Evolutionary conservation across 2,888 invertebrate genomes (phyloP).

Genomic region (Unio pictorum): DNA sequence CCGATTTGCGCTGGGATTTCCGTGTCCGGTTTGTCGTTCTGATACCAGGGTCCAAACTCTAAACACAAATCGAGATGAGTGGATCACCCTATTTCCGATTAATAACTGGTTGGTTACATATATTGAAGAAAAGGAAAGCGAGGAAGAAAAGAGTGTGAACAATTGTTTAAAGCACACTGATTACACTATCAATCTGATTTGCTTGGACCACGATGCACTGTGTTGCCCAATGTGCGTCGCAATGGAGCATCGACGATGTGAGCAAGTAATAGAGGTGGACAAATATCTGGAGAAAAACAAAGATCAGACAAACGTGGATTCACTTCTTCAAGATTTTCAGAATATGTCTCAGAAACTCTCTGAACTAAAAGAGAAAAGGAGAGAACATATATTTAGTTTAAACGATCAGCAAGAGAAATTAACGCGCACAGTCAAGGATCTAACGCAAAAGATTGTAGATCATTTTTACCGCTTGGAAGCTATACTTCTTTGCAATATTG

Average conservation of each 20-base stretch:
- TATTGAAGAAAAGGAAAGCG: slow-evolving; percentile 23
- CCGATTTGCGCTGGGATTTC: slow-evolving; percentile 18
- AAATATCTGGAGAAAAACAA: slow-evolving; percentile 6
- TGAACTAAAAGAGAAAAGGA: too few species aligned
- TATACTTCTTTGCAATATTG: too few species aligned
- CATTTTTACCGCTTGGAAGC: too few species aligned
- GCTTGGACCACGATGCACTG: slow-evolving; percentile 29
- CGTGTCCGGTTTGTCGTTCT: slow-evolving; percentile 36
- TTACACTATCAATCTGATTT: slow-evolving; percentile 27
- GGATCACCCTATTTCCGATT: slow-evolving; percentile 39
- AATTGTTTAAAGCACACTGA: slow-evolving; percentile 18
- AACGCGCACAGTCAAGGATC: too few species aligned
- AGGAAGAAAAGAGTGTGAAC: slow-evolving; percentile 1
- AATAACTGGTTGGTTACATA: slow-evolving; percentile 34
- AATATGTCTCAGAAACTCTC: too few species aligned
- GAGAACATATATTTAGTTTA: too few species aligned
- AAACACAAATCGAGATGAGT: slow-evolving; percentile 15
- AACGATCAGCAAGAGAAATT: too few species aligned
- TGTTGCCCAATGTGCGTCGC: slow-evolving; percentile 41
- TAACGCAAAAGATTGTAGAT: too few species aligned
- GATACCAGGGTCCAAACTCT: slow-evolving; percentile 24
- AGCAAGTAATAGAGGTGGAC: slow-evolving; percentile 27
- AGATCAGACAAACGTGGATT: too few species aligned
- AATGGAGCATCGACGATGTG: slow-evolving; percentile 34
- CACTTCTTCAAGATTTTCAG: too few species aligned